Evolutionary conservation across 2,797 vertebrate species (phyloP), one percentile per base, ranked within the genome.

Genomic region (Rhinogobio ventralis): DNA sequence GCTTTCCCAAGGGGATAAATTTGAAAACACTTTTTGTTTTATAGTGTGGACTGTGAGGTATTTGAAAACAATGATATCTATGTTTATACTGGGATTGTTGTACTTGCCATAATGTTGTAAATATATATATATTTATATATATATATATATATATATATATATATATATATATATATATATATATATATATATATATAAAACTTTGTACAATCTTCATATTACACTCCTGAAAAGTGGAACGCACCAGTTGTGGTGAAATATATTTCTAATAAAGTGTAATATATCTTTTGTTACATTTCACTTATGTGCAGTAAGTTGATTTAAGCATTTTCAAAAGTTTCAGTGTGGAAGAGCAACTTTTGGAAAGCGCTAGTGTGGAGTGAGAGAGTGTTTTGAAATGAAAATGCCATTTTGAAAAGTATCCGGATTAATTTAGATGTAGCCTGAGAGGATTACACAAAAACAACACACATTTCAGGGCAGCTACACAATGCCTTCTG

Each of bases 401-500:
- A 15, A 62, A 28, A 28, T 25, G 5, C 13, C 60, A 62, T 15
- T 62, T 28, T 28, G 57, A 28, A 62, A 62, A 62, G 14, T 28
- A 64, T 64, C 62, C 7, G 0, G 13, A 64, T 30, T 64, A 15
- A 64, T 28, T 25, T 28, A 64, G 62, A 64, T 30, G 49, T 30
- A 10, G 49, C 30, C 30, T 36, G 17, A 49, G 33, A 51, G 42
- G 33, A 28, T 74, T 51, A 15, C 45, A 73, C 25, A 79, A 72
- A 60, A 20, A 11, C 36, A 68, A 53, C n/a, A 33, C 36, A 46
- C 4, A 49, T 71, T 49, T 82, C 60, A 25, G 82, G 81, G 72
- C 74, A 83, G 55, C 62, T 64, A 23, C 36, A 36, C 39, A 69
- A 75, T 85, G 86, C 51, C 72, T 80, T 81, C 74, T 85, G 68